These are phyloP conservation scores for Teleiodes luculella DNA, from an alignment of 2,888 invertebrate genomes.

Conservation along the genomic window DNA sequence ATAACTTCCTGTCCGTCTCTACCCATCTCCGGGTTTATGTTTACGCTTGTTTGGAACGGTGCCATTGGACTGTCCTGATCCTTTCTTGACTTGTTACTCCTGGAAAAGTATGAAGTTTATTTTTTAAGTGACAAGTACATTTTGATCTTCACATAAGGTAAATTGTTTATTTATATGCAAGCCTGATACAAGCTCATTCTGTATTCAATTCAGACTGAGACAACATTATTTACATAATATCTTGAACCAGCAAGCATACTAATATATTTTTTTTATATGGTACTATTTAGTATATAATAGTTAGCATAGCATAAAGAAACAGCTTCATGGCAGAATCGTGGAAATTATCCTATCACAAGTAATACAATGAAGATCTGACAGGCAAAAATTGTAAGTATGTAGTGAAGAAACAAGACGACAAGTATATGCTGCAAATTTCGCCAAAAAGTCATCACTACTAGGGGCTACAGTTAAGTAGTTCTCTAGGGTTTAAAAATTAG, in stretches of 20 bases:
- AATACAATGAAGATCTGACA: constrained; percentile 14
- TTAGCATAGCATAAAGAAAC: too few species aligned
- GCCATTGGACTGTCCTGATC: constrained; percentile 85
- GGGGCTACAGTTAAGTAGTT: too few species aligned
- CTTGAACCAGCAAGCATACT: too few species aligned
- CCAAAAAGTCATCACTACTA: too few species aligned
- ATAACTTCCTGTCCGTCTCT: constrained; percentile 93
- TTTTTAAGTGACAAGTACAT: background rate
- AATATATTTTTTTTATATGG: too few species aligned
- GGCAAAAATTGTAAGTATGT: too few species aligned
- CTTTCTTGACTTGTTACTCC: constrained; percentile 83
- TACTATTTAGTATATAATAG: too few species aligned
- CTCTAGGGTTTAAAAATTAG: too few species aligned
- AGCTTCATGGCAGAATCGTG: too few species aligned
- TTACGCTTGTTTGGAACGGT: constrained; percentile 91
- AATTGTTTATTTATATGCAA: background rate
- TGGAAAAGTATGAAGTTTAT: constrained; percentile 38
- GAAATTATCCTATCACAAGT: too few species aligned
- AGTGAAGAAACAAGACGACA: too few species aligned
- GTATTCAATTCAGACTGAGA: background rate
- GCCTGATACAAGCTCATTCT: background rate
- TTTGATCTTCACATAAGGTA: background rate
- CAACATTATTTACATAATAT: background rate
- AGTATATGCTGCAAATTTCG: too few species aligned
- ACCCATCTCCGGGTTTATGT: constrained; percentile 86